These are phyloP conservation scores for Zele albiditarsus DNA, from an alignment of 2,888 invertebrate species.

Conservation along the genomic window DNA sequence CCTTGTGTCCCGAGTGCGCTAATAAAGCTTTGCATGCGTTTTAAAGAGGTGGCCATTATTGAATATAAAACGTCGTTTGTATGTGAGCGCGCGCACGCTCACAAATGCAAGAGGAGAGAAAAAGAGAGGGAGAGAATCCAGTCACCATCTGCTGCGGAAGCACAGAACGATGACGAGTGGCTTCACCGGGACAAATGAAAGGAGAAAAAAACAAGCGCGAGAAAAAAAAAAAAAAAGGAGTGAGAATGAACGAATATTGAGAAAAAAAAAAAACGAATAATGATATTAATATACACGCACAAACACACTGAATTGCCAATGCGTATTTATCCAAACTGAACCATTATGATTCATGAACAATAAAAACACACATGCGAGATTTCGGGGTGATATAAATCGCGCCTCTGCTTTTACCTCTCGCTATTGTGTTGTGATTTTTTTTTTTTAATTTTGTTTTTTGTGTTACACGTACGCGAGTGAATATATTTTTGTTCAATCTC, in stretches of 20 bases:
- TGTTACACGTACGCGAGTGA: not conserved
- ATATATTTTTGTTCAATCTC: not conserved
- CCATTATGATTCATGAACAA: slow-evolving; percentile 33
- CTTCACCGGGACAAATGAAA: slow-evolving; percentile 35
- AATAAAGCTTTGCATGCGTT: slow-evolving; percentile 36
- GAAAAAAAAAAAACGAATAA: slow-evolving; percentile 17
- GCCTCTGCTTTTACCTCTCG: slow-evolving; percentile 24
- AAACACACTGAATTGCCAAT: slow-evolving; percentile 19
- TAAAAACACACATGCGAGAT: slow-evolving; percentile 17
- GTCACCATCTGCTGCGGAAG: slow-evolving; percentile 65
- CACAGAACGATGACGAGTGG: slow-evolving; percentile 43
- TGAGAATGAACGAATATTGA: slow-evolving; percentile 19
- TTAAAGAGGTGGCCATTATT: slow-evolving; percentile 34
- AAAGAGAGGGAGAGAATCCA: slow-evolving; percentile 21
- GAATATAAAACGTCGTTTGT: slow-evolving; percentile 17
- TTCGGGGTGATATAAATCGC: slow-evolving; percentile 42
- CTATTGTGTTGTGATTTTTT: slow-evolving; percentile 10
- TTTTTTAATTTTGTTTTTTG: slow-evolving; percentile 12
- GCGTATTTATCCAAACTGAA: slow-evolving; percentile 4
- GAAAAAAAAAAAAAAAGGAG: slow-evolving; percentile 20
- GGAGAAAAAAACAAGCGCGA: slow-evolving; percentile 15
- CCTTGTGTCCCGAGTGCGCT: slow-evolving; percentile 25
- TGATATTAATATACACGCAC: not conserved
- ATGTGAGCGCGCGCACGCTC: not conserved
- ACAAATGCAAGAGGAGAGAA: not conserved